A percentile compares a stretch with the other conserved stretches of the same genome.
These are phyloP conservation scores for Heptranchias perlo DNA, from an alignment of 2,113 vertebrate genomes.

Conservation along the genomic window DNA sequence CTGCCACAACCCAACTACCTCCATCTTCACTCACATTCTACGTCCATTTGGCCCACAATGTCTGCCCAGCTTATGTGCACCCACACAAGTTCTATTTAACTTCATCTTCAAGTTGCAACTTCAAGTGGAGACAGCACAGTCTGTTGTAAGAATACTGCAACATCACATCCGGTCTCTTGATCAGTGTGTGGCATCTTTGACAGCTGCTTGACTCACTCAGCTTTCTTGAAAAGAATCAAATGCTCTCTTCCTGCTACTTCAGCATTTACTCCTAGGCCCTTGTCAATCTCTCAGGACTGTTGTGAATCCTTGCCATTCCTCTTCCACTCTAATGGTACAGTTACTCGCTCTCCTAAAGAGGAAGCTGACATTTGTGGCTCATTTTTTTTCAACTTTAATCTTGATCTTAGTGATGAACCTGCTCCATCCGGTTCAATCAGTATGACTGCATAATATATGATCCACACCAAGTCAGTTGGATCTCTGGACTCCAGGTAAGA, in stretches of 20 bases:
- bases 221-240: constrained; percentile 7
- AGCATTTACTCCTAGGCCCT: background rate
- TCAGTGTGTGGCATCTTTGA: background rate
- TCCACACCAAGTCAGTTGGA: too few species aligned
- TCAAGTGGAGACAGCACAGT: background rate
- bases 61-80: background rate
- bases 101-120: background rate
- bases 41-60: background rate
- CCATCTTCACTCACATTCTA: background rate
- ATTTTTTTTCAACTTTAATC: too few species aligned
- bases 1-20: too few species aligned
- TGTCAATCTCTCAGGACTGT: constrained; percentile 15
- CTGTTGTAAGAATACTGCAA: background rate
- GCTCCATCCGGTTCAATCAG: too few species aligned
- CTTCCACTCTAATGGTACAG: constrained; percentile 1
- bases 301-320: constrained; percentile 6
- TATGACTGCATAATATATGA: too few species aligned
- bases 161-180: background rate
- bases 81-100: background rate
- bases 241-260: background rate
- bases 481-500: too few species aligned
- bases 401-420: too few species aligned
- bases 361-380: background rate
- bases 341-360: constrained; percentile 13
- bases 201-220: background rate